A percentile compares a stretch with the other conserved stretches of the same genome.
Conservation (phyloP, 2,113 vertebrate genomes). For the Gambusia holbrooki region DNA sequence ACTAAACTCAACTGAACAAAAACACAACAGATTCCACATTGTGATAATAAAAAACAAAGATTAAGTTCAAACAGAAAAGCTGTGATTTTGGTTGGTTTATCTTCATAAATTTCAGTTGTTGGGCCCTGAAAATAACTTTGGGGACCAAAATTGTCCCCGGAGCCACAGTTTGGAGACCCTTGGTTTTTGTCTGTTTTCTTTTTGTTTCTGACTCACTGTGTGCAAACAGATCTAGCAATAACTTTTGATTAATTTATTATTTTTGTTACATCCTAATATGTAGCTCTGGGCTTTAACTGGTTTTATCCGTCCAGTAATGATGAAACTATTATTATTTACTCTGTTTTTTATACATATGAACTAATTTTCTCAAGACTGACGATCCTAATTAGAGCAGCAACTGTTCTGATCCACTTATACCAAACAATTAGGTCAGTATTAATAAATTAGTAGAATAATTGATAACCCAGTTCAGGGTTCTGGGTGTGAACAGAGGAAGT, state of each 20-base stretch:
- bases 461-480: neutral
- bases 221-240: neutral
- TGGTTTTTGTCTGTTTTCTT: no score
- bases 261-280: neutral
- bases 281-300: neutral
- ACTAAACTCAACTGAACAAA: no score
- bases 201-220: no score
- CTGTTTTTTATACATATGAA: neutral
- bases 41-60: no score
- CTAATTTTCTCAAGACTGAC: neutral
- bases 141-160: no score
- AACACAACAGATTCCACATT: no score
- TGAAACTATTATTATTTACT: neutral
- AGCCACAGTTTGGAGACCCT: no score
- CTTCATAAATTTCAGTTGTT: no score
- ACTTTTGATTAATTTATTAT: neutral
- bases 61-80: no score
- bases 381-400: neutral
- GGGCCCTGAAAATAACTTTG: no score
- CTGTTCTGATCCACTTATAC: neutral
- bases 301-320: neutral
- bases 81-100: no score
- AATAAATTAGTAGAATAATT: neutral
- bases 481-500: neutral
- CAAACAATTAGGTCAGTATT: neutral